Conservation (phyloP, 2,113 vertebrate species). For the Erythrolamprus reginae region DNA sequence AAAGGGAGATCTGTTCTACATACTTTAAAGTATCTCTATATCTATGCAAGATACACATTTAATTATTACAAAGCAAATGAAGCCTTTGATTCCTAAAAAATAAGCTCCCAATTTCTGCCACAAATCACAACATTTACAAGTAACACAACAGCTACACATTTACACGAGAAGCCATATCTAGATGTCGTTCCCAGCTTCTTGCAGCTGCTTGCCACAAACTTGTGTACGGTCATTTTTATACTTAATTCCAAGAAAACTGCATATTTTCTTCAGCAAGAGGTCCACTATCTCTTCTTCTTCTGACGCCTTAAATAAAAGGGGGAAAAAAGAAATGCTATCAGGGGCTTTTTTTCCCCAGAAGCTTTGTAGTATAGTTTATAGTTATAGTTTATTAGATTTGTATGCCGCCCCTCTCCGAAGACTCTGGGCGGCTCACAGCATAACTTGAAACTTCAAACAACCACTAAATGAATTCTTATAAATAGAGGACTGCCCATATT, state of each 20-base stretch:
- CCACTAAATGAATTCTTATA: too few relatives aligned
- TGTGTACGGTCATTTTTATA: slow-evolving; percentile 65
- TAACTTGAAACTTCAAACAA: too few relatives aligned
- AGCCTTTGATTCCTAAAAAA: not conserved
- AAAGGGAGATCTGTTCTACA: not conserved
- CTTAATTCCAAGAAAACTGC: slow-evolving; percentile 82
- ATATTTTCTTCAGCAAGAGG: slow-evolving; percentile 84
- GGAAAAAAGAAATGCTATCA: accelerated
- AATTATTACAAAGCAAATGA: not conserved
- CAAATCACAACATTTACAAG: not conserved
- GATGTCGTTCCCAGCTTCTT: not conserved
- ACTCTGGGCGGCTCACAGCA: too few relatives aligned
- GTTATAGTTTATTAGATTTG: too few relatives aligned
- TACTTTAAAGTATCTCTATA: not conserved
- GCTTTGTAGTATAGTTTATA: too few relatives aligned
- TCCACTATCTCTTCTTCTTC: slow-evolving; percentile 92
- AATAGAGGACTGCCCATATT: too few relatives aligned
- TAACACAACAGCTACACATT: not conserved
- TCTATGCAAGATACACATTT: not conserved
- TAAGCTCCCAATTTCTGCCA: accelerated
- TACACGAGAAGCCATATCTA: not conserved
- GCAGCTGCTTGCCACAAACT: accelerated
- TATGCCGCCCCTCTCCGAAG: too few relatives aligned
- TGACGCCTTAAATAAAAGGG: slow-evolving; percentile 71
- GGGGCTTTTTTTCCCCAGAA: too few relatives aligned